A percentile compares a stretch with the other conserved stretches of the same genome.
Conservation (phyloP, 2,888 invertebrate genomes). For the Schrankia costaestrigalis region DNA sequence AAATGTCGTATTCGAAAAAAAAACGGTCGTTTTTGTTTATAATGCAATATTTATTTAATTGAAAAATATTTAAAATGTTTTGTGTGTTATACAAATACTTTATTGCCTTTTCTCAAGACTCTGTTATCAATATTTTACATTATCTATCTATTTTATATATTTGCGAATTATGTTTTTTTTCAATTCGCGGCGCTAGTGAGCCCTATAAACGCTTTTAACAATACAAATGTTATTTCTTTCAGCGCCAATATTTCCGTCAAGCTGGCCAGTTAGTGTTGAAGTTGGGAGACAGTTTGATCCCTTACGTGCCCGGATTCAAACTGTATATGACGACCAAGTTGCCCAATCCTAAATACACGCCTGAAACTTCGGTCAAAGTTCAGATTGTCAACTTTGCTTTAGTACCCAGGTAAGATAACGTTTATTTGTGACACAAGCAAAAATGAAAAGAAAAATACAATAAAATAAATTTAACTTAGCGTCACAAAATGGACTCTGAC, state of each 20-base stretch:
- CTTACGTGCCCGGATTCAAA: conserved; percentile 88
- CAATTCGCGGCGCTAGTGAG: background rate
- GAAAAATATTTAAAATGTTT: too few species aligned
- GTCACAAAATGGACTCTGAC: too few species aligned
- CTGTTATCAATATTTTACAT: too few species aligned
- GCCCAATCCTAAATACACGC: conserved; percentile 93
- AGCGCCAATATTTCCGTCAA: conserved; percentile 90
- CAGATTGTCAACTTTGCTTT: conserved; percentile 94
- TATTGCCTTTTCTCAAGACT: too few species aligned
- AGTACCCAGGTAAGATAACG: conserved; percentile 83
- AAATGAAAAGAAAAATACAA: too few species aligned
- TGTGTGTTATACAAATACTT: too few species aligned
- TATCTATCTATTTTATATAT: too few species aligned
- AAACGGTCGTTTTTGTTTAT: too few species aligned
- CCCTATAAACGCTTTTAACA: background rate
- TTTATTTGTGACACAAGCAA: background rate
- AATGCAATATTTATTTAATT: too few species aligned
- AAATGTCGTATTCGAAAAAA: too few species aligned
- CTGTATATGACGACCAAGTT: conserved; percentile 94
- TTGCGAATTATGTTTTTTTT: too few species aligned
- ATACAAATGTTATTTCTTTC: conserved; percentile 14
- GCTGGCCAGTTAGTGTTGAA: conserved; percentile 88
- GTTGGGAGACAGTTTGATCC: conserved; percentile 91
- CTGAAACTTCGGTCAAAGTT: conserved; percentile 92
- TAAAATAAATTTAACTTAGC: too few species aligned